Conservation (phyloP, 2,888 invertebrate genomes). For the Hypolimnas misippus region DNA sequence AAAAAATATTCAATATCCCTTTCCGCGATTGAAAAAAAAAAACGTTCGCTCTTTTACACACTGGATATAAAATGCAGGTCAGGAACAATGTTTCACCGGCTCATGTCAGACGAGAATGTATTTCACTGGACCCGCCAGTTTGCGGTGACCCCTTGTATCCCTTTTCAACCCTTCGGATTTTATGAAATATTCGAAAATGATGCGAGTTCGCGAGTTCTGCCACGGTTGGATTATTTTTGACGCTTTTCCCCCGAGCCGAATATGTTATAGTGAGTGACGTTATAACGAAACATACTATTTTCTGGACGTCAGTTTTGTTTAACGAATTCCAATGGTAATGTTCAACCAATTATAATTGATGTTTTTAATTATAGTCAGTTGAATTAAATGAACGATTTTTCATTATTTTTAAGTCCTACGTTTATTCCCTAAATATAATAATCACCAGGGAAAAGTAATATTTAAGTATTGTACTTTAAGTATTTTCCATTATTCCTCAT, state of each 20-base stretch:
- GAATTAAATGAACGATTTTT: too few relatives aligned
- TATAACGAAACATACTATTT: constrained; percentile 39
- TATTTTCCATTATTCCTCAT: too few relatives aligned
- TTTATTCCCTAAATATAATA: too few relatives aligned
- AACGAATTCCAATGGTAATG: constrained; percentile 1
- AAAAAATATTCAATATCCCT: constrained; percentile 24
- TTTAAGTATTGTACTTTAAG: too few relatives aligned
- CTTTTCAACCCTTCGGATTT: constrained; percentile 25
- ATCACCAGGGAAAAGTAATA: too few relatives aligned
- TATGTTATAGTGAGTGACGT: constrained; percentile 46
- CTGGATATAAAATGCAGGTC: constrained; percentile 51
- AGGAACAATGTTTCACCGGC: constrained; percentile 47
- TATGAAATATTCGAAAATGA: constrained; percentile 20
- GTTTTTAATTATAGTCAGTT: not conserved
- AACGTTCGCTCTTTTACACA: constrained; percentile 22
- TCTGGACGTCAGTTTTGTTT: constrained; percentile 18
- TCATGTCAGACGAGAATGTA: constrained; percentile 47
- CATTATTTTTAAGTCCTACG: too few relatives aligned
- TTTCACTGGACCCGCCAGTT: constrained; percentile 41
- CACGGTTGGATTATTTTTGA: constrained; percentile 45
- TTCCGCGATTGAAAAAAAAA: constrained; percentile 22
- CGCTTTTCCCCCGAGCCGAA: constrained; percentile 46
- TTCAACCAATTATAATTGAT: not conserved
- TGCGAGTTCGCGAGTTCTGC: constrained; percentile 34
- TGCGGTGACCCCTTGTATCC: constrained; percentile 34